A percentile compares a stretch with the other conserved stretches of the same genome.
Conservation (phyloP, 1,140 invertebrate species). For the Tetranychus urticae region DNA sequence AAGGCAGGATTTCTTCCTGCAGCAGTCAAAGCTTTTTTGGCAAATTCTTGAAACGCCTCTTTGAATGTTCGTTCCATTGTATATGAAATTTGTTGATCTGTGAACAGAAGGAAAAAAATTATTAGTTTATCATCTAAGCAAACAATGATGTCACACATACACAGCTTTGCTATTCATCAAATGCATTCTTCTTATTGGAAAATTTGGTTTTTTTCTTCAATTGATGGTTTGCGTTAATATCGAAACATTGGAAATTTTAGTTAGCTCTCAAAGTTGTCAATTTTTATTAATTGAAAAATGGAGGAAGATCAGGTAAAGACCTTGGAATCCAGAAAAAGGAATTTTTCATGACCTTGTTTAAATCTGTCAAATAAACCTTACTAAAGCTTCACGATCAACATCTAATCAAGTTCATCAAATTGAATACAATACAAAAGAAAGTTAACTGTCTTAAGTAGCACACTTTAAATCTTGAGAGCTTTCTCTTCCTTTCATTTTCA, state of each 20-base stretch:
- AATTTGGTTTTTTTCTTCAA: no score
- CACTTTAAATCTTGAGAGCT: no score
- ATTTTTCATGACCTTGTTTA: no score
- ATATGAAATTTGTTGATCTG: constrained; percentile 72
- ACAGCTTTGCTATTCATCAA: no score
- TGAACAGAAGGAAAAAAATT: constrained; percentile 15
- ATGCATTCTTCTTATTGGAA: no score
- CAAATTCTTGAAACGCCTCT: constrained; percentile 50
- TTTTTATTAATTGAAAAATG: no score
- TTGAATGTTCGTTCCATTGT: constrained; percentile 43
- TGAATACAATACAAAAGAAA: background rate
- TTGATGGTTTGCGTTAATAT: no score
- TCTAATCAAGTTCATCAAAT: background rate
- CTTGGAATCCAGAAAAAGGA: no score
- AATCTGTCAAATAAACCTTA: no score
- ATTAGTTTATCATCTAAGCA: background rate
- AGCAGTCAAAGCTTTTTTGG: constrained; percentile 35
- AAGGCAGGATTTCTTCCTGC: constrained; percentile 51
- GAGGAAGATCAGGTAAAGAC: background rate
- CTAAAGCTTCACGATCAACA: background rate
- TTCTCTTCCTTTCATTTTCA: no score
- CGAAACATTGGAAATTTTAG: no score
- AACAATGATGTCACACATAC: background rate
- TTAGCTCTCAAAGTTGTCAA: background rate
- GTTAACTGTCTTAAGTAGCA: no score